Evolutionary conservation across 1,140 invertebrate genomes (phyloP).

Genomic region (Conopomorpha cramerella): DNA sequence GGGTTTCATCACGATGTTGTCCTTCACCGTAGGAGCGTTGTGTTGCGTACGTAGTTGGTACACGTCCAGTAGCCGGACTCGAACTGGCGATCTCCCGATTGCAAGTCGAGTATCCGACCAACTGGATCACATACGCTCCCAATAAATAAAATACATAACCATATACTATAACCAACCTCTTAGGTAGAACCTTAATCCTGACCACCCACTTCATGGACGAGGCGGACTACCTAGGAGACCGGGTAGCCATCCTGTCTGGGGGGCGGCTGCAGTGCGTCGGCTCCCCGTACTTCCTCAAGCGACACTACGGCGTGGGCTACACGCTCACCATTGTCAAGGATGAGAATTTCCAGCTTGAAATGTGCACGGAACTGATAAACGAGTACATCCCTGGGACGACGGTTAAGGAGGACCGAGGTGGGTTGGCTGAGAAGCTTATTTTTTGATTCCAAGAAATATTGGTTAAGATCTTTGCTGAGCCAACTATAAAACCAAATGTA

Average conservation of each 20-base stretch:
- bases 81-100: too few species aligned
- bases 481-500: too few species aligned
- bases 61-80: too few species aligned
- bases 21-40: too few species aligned
- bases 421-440: too few species aligned
- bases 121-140: too few species aligned
- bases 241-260: conserved; percentile 88
- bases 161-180: conserved; percentile 54
- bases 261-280: conserved; percentile 76
- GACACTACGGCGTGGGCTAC: conserved; percentile 51
- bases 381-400: conserved; percentile 62
- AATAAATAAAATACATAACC: too few species aligned
- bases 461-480: too few species aligned
- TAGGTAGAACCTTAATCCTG: conserved; percentile 80
- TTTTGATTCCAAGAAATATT: too few species aligned
- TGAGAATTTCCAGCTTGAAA: conserved; percentile 55
- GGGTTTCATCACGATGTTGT: too few species aligned
- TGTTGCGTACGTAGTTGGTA: too few species aligned
- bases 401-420: conserved; percentile 8
- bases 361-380: conserved; percentile 61
- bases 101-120: too few species aligned
- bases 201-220: conserved; percentile 99
- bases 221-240: conserved; percentile 91
- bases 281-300: conserved; percentile 61
- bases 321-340: conserved; percentile 42